Evolutionary conservation across 1,140 invertebrate species (phyloP).

Genomic region (Nymphalis io): DNA sequence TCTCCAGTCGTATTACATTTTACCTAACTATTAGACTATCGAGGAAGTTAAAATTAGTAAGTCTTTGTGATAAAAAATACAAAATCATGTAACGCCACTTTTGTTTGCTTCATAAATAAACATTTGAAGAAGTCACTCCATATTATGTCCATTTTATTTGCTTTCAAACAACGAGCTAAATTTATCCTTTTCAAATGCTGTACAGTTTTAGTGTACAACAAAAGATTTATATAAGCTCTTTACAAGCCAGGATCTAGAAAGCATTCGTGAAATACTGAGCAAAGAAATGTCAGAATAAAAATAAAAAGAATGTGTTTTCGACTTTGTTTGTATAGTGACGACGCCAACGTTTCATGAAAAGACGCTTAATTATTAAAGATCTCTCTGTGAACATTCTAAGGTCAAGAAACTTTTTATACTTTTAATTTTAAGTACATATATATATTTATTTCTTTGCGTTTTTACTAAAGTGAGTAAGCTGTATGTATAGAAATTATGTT

Average conservation of each 20-base stretch:
- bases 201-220: slow-evolving; percentile 5
- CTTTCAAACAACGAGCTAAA: slow-evolving; percentile 9
- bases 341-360: not conserved
- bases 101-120: not conserved
- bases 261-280: slow-evolving; percentile 16
- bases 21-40: too few species aligned
- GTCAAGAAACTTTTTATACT: not conserved
- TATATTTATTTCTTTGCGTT: too few species aligned
- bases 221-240: slow-evolving; percentile 29
- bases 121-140: not conserved
- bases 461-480: too few species aligned
- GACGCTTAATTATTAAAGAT: slow-evolving; percentile 9
- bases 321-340: slow-evolving; percentile 13
- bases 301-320: slow-evolving; percentile 16
- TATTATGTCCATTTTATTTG: slow-evolving; percentile 8
- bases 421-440: not conserved
- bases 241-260: slow-evolving; percentile 26
- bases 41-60: too few species aligned
- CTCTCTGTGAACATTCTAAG: not conserved
- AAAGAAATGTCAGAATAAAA: slow-evolving; percentile 20
- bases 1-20: too few species aligned
- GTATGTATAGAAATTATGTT: too few species aligned
- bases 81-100: too few species aligned
- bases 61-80: too few species aligned
- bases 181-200: slow-evolving; percentile 17